Evolutionary conservation across 2,113 vertebrate species (phyloP), one percentile per base, ranked within the genome.

Genomic region (Herpetotheres cachinnans): DNA sequence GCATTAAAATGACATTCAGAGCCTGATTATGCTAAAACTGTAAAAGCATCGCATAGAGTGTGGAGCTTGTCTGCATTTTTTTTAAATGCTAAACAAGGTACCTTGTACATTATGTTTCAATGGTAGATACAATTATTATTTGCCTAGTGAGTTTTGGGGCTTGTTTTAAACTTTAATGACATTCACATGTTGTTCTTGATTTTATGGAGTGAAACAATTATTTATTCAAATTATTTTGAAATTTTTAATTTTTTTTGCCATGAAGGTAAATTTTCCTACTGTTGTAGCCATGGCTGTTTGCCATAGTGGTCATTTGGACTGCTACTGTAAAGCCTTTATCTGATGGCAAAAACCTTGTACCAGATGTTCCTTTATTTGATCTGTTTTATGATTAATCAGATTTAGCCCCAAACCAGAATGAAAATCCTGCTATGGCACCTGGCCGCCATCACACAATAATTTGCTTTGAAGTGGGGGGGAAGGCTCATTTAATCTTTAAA

Each of bases 141-240:
- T 25, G 38, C 87, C 97, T 94, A 79, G 88, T 71, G 89, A 97
- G 89, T 78, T 80, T 80, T 89, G 81, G 87, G 93, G 91, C 71
- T 96, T 96, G 72, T 95, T 97, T 96, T 96, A 97, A 98, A 84
- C 67, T 63, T 86, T 77, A 74, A 95, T 62, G 85, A 38, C 78
- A 95, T 86, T 97, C 94, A 91, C 63, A 47, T 34, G 34, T 13
- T 46, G 38, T 83, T 97, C 84, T 94, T 89, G 55, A 62, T 97
- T 96, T 97, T 96, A 95, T 96, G 81, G 89, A 92, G 96, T 90
- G 86, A 90, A 95, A 97, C 94, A 95, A 98, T 96, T 97, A 96
- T 96, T 94, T 95, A 97, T 97, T 98, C 90, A 97, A 97, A 96
- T 93, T 77, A 58, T 32, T 95, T 61, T 20, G 6, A 32, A n/a